Base-by-base conservation (phyloP, 2,113 vertebrate genomes). In the Plectropomus leopardus region DNA sequence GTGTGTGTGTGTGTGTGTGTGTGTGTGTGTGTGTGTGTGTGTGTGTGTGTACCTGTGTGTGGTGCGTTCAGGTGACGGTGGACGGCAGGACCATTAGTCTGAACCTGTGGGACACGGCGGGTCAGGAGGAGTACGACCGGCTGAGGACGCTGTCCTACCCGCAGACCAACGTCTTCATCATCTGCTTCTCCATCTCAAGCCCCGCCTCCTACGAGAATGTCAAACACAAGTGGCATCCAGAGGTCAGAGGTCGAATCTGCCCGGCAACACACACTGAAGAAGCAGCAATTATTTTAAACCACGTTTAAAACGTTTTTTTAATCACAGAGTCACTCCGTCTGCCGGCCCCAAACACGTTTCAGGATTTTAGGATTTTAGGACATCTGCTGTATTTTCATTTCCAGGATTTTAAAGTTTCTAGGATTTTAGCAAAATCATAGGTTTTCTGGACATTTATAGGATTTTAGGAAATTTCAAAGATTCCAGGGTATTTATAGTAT, bases 161-260 rank as follows among this genome's bases (percentile, higher is more conserved):
- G 0, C 97, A 98, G 93, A 98, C 97, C 93, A 97, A 98, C 53
- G 97, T 98, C 93, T 98, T 98, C 77, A 94, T 98, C 95, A 96
- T 98, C 95, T 98, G 97, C 92, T 98, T 98, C 95, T 97, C 97
- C 93, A 97, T 98, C 50, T 96, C 97, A 80, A 98, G 97, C 90
- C 97, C 97, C 0, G 95, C 97, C 15, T 98, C 97, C 83, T 98
- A 98, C 0, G 97, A 98, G 94, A 98, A 98, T 10, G 92, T 98
- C 89, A 96, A 96, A 89, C 98, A 97, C 95, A 98, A 98, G 92
- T 99, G 98, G 98, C 96, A 98, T 63, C 98, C 97, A 0, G 98
- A 99, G 93, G 98, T 98, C 68, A 96, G 86, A 61, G 70, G 45
- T 79, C 76, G 58, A 42, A 3, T 19, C 19, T 3, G 4, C 40